Evolutionary conservation across 2,888 invertebrate genomes (phyloP), one percentile per base, ranked within the genome.

Genomic region (Aphidoletes aphidimyza): DNA sequence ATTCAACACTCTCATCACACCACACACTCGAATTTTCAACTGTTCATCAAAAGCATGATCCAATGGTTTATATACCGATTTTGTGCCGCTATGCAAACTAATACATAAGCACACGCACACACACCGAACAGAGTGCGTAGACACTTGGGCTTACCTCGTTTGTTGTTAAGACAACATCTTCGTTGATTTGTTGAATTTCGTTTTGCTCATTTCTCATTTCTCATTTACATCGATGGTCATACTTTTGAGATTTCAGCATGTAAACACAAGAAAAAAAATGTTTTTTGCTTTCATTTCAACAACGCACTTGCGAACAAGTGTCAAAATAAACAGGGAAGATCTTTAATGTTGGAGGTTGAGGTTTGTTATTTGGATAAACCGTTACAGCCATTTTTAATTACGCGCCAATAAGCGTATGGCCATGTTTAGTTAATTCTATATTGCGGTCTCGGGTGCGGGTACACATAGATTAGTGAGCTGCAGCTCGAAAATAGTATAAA

Each of bases 41-140:
- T 81, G 81, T 81, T 81, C 81, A 22, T 37, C 37, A 81, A 37
- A 37, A 37, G 19, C 37, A 37, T 37, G 81, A n/a, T 6, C 81
- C 36, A n/a, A 81, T 81, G n/a, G 37, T n/a, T 81, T 81, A 81
- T 81, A 81, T 69, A 69, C 69, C n/a, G 14, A 69, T 69, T 69
- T 34, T 14, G 69, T n/a, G 69, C 9, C 22, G 1, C 54, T 54
- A 22, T 47, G 17, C 42, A 42, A 22, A 54, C n/a, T 2, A 54
- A 54, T 11, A 17, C n/a, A 2, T 14, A 5, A 54, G n/a, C 47
- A 26, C 54, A 54, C n/a, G 1, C 22, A 54, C 22, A 54, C 34
- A 14, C 11, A 30, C 30, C 17, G 2, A 2, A 34, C 34, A 9
- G 30, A 69, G n/a, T n/a, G n/a, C 11, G 30, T n/a, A 34, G 17